phyloP scores from a whole-genome alignment of 2,888 invertebrate species.

The Isotomurus palustris region DNA sequence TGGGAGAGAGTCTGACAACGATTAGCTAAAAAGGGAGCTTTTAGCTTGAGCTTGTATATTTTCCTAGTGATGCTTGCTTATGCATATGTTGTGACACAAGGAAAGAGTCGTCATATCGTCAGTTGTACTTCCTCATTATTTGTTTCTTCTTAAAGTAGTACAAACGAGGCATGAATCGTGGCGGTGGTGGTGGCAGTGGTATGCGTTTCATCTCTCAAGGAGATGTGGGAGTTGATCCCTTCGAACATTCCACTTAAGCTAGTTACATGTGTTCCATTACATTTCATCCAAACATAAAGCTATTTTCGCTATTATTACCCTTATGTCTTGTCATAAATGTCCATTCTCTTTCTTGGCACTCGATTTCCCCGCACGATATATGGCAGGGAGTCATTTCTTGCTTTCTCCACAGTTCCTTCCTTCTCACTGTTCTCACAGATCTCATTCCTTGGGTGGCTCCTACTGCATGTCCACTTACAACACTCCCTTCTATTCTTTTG shows the following conservation, averaged over 20 bases:
- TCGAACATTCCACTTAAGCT: slow-evolving; percentile 11
- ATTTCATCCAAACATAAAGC: slow-evolving; percentile 10
- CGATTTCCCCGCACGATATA: not conserved
- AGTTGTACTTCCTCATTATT: not conserved
- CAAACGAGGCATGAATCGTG: not conserved
- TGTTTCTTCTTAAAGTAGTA: not conserved
- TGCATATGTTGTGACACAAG: not conserved
- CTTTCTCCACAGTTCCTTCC: too few relatives aligned
- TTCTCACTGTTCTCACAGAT: too few relatives aligned
- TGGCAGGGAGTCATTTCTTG: not conserved
- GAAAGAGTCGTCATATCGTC: too few relatives aligned
- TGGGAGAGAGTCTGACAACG: not conserved
- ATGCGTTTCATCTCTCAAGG: not conserved
- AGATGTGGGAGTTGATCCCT: too few relatives aligned
- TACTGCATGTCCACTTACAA: too few relatives aligned
- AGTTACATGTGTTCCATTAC: slow-evolving; percentile 15
- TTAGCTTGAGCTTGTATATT: not conserved
- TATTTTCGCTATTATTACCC: slow-evolving; percentile 15
- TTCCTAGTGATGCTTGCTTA: not conserved
- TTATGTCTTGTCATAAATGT: slow-evolving; percentile 15
- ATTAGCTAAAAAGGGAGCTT: slow-evolving; percentile 1
- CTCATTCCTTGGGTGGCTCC: too few relatives aligned
- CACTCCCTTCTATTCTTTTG: too few relatives aligned
- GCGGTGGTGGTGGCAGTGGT: not conserved
- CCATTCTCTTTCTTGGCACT: slow-evolving; percentile 8